Conservation (phyloP, 1,140 invertebrate species). For the Goniozus legneri region DNA sequence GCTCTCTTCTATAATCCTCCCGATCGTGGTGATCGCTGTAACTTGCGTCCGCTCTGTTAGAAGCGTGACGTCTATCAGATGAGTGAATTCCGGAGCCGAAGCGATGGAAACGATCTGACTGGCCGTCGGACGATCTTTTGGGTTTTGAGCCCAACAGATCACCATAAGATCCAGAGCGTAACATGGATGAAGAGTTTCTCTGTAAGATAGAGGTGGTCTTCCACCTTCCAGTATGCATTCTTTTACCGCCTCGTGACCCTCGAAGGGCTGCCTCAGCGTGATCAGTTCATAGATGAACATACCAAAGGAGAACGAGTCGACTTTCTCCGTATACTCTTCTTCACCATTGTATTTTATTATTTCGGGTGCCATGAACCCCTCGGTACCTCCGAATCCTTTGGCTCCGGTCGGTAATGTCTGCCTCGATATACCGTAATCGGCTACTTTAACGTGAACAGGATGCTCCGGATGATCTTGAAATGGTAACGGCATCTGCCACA, state of each 20-base stretch:
- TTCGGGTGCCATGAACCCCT: slow-evolving; percentile 98
- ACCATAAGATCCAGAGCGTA: slow-evolving; percentile 94
- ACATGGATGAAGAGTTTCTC: slow-evolving; percentile 81
- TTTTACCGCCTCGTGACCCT: slow-evolving; percentile 92
- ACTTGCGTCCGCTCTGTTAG: slow-evolving; percentile 61
- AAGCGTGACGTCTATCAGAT: slow-evolving; percentile 78
- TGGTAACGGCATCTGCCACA: slow-evolving; percentile 87
- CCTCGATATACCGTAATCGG: slow-evolving; percentile 94
- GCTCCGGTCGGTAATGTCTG: slow-evolving; percentile 84
- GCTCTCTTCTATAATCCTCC: slow-evolving; percentile 37
- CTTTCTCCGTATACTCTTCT: slow-evolving; percentile 98
- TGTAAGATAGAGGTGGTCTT: slow-evolving; percentile 78
- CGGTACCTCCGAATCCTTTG: slow-evolving; percentile 96
- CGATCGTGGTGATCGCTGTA: slow-evolving; percentile 52
- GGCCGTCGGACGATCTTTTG: slow-evolving; percentile 83
- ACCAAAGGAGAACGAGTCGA: slow-evolving; percentile 98
- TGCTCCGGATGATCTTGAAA: slow-evolving; percentile 64
- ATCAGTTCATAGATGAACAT: slow-evolving; percentile 98
- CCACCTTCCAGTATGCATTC: slow-evolving; percentile 94
- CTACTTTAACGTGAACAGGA: slow-evolving; percentile 85
- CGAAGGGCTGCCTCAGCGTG: slow-evolving; percentile 90
- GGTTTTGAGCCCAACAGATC: slow-evolving; percentile 88
- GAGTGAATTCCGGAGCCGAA: slow-evolving; percentile 88
- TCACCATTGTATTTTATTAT: slow-evolving; percentile 98
- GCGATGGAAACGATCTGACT: slow-evolving; percentile 90